phyloP scores from a whole-genome alignment of 2,113 vertebrate genomes.

The Chloropsis hardwickii region DNA sequence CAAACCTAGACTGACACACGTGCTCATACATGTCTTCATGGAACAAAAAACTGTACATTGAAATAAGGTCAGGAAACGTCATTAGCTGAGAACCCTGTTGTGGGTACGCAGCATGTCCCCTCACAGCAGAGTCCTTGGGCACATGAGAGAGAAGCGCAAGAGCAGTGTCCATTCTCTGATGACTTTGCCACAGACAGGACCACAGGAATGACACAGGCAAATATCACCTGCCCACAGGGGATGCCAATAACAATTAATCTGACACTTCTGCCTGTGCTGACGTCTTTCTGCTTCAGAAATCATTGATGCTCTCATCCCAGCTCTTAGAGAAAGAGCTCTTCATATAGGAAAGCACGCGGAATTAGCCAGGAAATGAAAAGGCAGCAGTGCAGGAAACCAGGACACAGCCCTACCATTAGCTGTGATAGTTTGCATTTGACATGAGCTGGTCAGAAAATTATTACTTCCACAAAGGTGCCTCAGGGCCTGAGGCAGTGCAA shows the following conservation, averaged over 20 bases:
- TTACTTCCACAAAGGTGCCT: fast-evolving
- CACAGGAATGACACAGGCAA: not conserved
- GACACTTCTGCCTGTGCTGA: not conserved
- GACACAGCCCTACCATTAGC: not conserved
- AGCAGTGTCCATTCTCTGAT: not conserved
- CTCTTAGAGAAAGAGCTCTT: not conserved
- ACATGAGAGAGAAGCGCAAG: not conserved
- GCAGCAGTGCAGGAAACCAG: not conserved
- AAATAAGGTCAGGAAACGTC: not conserved
- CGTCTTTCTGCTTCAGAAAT: not conserved
- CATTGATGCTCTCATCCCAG: not conserved
- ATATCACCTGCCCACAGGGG: not conserved
- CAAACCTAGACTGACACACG: not conserved
- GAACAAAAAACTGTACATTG: not conserved
- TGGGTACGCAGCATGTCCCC: not conserved
- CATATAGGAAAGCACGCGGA: not conserved
- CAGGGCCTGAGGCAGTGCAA: not conserved
- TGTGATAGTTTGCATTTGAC: not conserved
- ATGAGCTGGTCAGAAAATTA: not conserved
- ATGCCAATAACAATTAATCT: not conserved
- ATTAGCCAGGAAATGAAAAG: not conserved
- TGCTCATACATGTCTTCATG: not conserved
- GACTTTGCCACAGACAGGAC: not conserved
- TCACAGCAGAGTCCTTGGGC: no score
- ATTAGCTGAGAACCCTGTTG: not conserved